phyloP scores from a whole-genome alignment of 2,888 invertebrate species.

The Spilarctia lutea region DNA sequence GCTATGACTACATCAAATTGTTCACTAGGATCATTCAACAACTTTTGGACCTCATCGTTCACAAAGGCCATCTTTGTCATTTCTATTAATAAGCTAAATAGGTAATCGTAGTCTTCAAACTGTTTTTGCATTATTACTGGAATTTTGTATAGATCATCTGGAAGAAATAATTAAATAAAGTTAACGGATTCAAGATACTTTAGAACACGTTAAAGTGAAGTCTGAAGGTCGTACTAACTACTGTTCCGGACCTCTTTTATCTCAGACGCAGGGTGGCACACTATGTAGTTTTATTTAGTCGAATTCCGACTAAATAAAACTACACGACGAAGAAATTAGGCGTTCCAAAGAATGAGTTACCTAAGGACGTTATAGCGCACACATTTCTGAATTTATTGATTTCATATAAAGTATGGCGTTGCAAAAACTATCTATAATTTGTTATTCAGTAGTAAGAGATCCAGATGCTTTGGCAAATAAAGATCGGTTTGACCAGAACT shows the following conservation, averaged over 20 bases:
- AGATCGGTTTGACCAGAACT: no score
- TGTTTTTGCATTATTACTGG: conserved; percentile 9
- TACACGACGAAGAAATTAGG: no score
- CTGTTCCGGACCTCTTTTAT: no score
- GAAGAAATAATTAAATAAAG: neutral
- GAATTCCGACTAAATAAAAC: no score
- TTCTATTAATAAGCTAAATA: conserved; percentile 1
- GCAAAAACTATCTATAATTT: neutral
- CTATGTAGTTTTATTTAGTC: no score
- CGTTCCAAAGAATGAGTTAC: no score
- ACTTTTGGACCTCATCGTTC: conserved; percentile 29
- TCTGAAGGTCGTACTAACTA: no score
- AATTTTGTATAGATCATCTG: conserved; percentile 14
- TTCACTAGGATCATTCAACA: conserved; percentile 48
- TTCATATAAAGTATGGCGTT: neutral
- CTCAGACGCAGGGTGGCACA: no score
- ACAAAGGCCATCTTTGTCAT: neutral
- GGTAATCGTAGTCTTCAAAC: conserved; percentile 4
- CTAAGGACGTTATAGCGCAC: no score
- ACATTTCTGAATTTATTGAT: no score
- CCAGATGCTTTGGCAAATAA: no score
- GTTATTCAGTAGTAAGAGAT: neutral
- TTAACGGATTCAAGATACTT: neutral
- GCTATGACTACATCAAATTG: conserved; percentile 54
- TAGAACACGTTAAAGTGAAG: no score